Conservation (phyloP, 23 tunicate species). For the Phallusia fumigata region DNA sequence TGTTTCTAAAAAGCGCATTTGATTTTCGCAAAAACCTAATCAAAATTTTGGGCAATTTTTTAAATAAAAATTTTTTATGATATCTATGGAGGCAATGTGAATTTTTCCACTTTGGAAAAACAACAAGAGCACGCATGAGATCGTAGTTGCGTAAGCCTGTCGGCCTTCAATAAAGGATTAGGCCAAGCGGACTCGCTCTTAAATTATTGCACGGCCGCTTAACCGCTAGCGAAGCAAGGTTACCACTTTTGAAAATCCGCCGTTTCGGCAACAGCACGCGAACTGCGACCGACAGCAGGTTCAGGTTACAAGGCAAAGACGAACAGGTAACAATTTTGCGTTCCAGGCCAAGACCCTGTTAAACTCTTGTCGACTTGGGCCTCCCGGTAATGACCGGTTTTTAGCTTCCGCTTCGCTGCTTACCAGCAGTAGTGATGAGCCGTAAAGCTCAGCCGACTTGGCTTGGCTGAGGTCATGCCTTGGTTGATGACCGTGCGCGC, state of each 20-base stretch:
- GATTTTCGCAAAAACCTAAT: too few species aligned
- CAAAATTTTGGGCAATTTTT: too few species aligned
- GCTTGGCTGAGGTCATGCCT: neutral
- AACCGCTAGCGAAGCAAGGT: neutral
- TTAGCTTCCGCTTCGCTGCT: neutral
- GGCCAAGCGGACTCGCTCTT: neutral
- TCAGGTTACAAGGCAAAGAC: neutral
- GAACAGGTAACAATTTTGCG: conserved; percentile 7
- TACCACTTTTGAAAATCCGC: conserved; percentile 1
- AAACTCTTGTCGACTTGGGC: neutral
- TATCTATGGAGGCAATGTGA: too few species aligned
- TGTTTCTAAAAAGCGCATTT: too few species aligned
- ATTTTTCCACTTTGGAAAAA: too few species aligned
- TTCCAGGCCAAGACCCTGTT: neutral
- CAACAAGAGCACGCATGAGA: too few species aligned
- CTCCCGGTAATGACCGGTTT: neutral
- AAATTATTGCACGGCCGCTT: neutral
- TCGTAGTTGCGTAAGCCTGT: too few species aligned
- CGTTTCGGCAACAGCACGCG: neutral
- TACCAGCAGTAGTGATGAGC: neutral
- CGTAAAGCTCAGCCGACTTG: neutral
- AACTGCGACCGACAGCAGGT: neutral
- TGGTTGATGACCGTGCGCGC: neutral
- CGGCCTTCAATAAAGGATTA: neutral
- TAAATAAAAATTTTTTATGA: too few species aligned